Evolutionary conservation across 2,797 vertebrate genomes (phyloP), one percentile per base, ranked within the genome.

Genomic region (Choloepus didactylus): DNA sequence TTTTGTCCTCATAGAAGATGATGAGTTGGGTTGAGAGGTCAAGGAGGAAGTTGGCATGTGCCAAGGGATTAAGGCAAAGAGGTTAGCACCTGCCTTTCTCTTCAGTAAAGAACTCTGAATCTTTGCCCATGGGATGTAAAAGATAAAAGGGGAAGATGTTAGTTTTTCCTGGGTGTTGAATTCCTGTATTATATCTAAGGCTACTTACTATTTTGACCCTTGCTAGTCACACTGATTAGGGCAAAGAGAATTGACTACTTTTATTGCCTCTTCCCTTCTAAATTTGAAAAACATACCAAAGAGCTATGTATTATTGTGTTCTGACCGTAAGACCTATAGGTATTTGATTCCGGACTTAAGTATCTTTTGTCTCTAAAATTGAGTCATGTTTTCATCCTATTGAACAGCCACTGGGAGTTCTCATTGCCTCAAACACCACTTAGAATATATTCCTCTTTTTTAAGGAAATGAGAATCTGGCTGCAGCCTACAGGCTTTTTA

Each of bases 1-100:
- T 3, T 51, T 7, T 23, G 94, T 93, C 91, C 12, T 62, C 62
- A 82, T 49, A 87, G 91, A 92, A 96, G 92, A 94, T 92, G 87
- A 70, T 0, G 0, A n/a, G 89, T 51, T 75, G 51, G 91, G 29
- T 87, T 62, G 25, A 29, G 56, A 91, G 62, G 64, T 93, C 93
- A 6, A 4, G 73, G 21, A 60, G 21, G 29, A 76, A 11, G 25
- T 25, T 94, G 96, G 86, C 54, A 77, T 80, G 31, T 62, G 49
- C 96, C 97, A 93, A 51, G 35, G 31, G 92, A 49, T 0, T 75
- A 89, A 1, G 21, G 96, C 54, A 35, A 35, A 51, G 6, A 80
- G 70, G 83, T 72, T 81, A 79, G 92, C 95, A 12, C 51, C 51
- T 87, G 93, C 84, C 15, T 25, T 89, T 41, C 83, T 89, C 66